Evolutionary conservation across 2,888 invertebrate species (phyloP), one percentile per base, ranked within the genome.

Genomic region (Himalopsyche anomala): DNA sequence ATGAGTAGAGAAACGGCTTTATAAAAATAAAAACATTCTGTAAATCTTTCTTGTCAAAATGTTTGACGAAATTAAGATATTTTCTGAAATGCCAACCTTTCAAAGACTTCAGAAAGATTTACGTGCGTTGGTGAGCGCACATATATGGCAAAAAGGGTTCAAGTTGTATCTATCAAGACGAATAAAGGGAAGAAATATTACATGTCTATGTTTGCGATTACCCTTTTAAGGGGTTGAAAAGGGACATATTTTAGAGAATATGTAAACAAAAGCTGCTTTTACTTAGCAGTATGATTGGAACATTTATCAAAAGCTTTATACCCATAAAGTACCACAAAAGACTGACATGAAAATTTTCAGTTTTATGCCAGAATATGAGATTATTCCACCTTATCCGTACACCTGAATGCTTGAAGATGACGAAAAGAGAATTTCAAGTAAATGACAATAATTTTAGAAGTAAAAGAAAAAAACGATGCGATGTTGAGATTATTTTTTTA

Each of bases 161-260:
- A 42, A 36, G 40, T 40, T 8, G n/a, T 80, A 80, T 42, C 38
- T 80, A 42, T 80, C 80, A 80, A 42, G 80, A 42, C 38, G 80
- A 40, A 80, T 80, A 80, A 80, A 80, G 80, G 80, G 80, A 80
- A 80, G 80, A 80, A 80, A 80, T 40, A 80, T 80, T 42, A 40
- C 80, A 42, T 42, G 80, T 80, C 80, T 80, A 62, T 62, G 62
- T 62, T 62, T 62, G 62, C 62, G 62, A 62, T 62, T 62, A 62
- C 62, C 62, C 62, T 62, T 62, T 62, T 62, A 62, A 28, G 19
- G 62, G 62, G 62, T 62, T 62, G 62, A 62, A 62, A 62, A 62
- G 62, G 62, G 62, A 62, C 62, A 62, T 62, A 62, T 62, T 62
- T 62, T 62, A 62, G 62, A 62, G 62, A 62, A 62, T 19, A 62